Evolutionary conservation across 1,140 invertebrate species (phyloP).

Genomic region (Drosophila arizonae): DNA sequence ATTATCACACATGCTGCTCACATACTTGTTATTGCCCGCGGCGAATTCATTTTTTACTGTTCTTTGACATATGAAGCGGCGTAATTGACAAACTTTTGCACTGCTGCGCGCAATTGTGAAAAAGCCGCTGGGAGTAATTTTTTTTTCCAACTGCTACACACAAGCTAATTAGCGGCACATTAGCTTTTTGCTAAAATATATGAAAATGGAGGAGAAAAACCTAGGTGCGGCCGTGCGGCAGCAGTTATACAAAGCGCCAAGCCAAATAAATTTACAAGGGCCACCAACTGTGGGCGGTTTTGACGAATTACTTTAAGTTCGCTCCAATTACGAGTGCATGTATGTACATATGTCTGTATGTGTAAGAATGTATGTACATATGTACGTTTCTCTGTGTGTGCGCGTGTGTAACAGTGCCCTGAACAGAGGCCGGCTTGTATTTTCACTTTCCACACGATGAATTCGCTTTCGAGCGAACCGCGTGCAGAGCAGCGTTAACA

Average conservation of each 20-base stretch:
- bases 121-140: constrained; percentile 25
- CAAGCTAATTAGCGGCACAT: constrained; percentile 70
- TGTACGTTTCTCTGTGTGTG: constrained; percentile 1
- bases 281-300: constrained; percentile 12
- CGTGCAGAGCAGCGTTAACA: constrained; percentile 65
- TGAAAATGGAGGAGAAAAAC: constrained; percentile 1
- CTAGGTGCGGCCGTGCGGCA: constrained; percentile 58
- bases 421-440: constrained; percentile 6
- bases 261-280: constrained; percentile 59
- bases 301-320: constrained; percentile 40
- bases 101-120: constrained; percentile 5
- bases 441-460: constrained; percentile 53
- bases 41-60: constrained; percentile 7
- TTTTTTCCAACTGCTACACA: constrained; percentile 6
- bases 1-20: not conserved
- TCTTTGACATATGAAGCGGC: constrained; percentile 4
- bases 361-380: not conserved
- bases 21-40: not conserved
- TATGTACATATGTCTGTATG: not conserved
- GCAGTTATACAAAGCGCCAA: constrained; percentile 46
- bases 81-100: constrained; percentile 12
- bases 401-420: constrained; percentile 12
- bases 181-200: constrained; percentile 28
- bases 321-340: constrained; percentile 47
- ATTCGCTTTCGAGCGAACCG: constrained; percentile 59